Conservation (phyloP, 2,888 invertebrate genomes). For the Branchellion lobata region DNA sequence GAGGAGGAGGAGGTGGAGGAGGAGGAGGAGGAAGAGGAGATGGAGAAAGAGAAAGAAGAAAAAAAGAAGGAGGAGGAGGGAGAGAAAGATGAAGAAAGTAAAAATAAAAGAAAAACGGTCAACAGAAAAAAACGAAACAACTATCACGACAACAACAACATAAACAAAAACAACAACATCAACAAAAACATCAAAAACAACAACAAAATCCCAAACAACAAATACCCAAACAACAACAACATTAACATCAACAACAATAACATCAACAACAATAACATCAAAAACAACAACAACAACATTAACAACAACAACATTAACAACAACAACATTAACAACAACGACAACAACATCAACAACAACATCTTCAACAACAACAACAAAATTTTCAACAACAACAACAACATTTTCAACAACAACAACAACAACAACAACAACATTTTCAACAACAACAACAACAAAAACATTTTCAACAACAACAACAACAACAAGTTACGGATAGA, state of each 20-base stretch:
- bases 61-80: background rate
- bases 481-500: background rate
- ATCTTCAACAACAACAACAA: background rate
- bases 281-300: no score
- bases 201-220: no score
- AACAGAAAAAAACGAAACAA: background rate
- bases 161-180: no score
- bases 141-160: no score
- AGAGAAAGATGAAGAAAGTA: background rate
- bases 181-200: no score
- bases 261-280: no score
- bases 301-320: background rate
- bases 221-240: no score
- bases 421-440: background rate
- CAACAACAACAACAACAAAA: background rate
- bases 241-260: no score
- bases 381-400: background rate
- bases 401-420: background rate
- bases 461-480: background rate
- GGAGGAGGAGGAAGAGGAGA: background rate
- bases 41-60: background rate
- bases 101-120: background rate
- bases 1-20: background rate
- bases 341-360: background rate
- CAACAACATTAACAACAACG: background rate